These are phyloP conservation scores for Rhizomys pruinosus DNA, from an alignment of 2,113 vertebrate genomes.

Conservation along the genomic window DNA sequence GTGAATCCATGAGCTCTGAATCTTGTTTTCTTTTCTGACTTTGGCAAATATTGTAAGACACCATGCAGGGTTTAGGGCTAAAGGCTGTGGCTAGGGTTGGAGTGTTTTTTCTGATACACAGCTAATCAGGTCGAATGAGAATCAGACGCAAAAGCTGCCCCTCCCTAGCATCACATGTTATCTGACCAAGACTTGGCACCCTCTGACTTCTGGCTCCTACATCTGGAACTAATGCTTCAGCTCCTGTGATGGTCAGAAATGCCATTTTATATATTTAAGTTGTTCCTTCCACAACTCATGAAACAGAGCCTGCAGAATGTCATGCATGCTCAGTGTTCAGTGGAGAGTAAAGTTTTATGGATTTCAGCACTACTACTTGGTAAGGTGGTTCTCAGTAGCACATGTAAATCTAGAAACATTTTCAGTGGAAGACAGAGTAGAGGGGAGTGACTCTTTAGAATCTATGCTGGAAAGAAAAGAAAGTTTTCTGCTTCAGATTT, in stretches of 20 bases:
- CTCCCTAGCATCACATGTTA: neutral
- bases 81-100: neutral
- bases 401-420: neutral
- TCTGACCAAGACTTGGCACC: neutral
- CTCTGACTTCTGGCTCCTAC: neutral
- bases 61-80: neutral
- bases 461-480: neutral
- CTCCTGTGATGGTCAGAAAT: neutral
- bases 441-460: neutral
- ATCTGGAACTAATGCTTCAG: neutral
- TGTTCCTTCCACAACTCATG: neutral
- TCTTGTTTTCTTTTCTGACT: neutral
- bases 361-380: neutral
- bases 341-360: neutral
- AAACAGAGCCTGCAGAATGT: neutral
- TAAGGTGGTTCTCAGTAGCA: neutral
- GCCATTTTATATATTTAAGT: neutral
- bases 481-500: constrained; percentile 28
- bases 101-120: neutral
- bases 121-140: neutral
- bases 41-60: neutral
- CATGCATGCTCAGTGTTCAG: neutral
- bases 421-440: neutral
- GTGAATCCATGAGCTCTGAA: accelerated
- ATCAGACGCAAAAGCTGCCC: neutral